Evolutionary conservation across 2,797 vertebrate genomes (phyloP).

Genomic region (Eulemur mongoz): DNA sequence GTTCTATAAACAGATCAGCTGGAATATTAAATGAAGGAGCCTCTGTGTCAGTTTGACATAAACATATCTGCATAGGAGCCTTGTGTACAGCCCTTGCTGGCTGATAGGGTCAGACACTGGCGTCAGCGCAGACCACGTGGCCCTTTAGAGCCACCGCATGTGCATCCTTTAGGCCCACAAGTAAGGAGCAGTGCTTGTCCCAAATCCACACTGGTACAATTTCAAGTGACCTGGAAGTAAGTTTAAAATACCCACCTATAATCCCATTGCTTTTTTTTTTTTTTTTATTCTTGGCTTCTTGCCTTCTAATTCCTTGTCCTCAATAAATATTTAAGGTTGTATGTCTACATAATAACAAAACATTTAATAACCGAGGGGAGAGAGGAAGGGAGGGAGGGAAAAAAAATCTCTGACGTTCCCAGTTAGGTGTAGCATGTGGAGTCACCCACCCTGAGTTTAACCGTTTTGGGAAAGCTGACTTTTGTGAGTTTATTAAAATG

Average conservation of each 20-base stretch:
- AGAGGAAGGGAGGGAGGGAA: not conserved
- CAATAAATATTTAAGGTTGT: not conserved
- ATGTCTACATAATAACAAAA: not conserved
- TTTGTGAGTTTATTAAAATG: not conserved
- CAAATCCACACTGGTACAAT: not conserved
- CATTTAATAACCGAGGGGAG: not conserved
- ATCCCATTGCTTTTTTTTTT: not conserved
- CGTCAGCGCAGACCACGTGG: not conserved
- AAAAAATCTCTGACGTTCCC: no score
- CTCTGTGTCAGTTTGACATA: accelerated
- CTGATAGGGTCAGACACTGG: accelerated
- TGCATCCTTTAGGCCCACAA: not conserved
- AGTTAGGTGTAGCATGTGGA: not conserved
- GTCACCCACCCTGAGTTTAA: not conserved
- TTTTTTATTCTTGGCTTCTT: not conserved
- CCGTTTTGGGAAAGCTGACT: not conserved
- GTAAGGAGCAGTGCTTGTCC: not conserved
- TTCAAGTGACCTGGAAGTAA: not conserved
- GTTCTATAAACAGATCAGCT: not conserved
- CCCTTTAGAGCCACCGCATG: not conserved
- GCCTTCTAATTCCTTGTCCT: not conserved
- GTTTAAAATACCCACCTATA: not conserved
- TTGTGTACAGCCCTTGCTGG: not conserved
- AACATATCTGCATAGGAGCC: not conserved
- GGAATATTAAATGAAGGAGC: not conserved